These are phyloP conservation scores for Apodemia hepburni DNA, from an alignment of 2,888 invertebrate species.

Conservation along the genomic window DNA sequence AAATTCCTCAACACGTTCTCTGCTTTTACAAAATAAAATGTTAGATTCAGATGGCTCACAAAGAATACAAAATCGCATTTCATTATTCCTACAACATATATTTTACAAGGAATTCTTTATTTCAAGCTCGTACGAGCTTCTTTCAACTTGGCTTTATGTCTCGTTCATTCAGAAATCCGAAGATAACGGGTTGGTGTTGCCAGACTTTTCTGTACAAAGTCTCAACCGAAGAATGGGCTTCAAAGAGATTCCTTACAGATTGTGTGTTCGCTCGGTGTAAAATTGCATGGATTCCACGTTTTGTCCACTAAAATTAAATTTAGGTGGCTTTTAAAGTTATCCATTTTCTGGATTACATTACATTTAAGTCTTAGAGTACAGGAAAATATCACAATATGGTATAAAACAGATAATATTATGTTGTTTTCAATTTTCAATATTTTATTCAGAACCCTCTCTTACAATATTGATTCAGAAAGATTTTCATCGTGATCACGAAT, in stretches of 20 bases:
- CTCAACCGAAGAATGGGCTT: slow-evolving; percentile 42
- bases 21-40: slow-evolving; percentile 18
- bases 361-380: too few relatives aligned
- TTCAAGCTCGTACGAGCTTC: slow-evolving; percentile 38
- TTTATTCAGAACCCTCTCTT: too few relatives aligned
- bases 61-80: slow-evolving; percentile 20
- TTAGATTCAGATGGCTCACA: slow-evolving; percentile 18
- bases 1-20: neutral
- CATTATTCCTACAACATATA: slow-evolving; percentile 22
- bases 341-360: neutral
- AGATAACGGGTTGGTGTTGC: slow-evolving; percentile 43
- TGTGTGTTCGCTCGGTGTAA: slow-evolving; percentile 48
- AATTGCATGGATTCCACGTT: slow-evolving; percentile 36
- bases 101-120: slow-evolving; percentile 31
- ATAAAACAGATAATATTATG: too few relatives aligned
- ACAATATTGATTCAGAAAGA: too few relatives aligned
- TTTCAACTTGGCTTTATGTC: slow-evolving; percentile 53
- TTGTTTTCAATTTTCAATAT: too few relatives aligned
- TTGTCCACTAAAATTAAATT: slow-evolving; percentile 29
- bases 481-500: too few relatives aligned
- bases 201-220: slow-evolving; percentile 37
- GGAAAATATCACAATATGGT: too few relatives aligned
- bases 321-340: slow-evolving; percentile 12
- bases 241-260: slow-evolving; percentile 43
- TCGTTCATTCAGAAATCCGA: slow-evolving; percentile 57